These are phyloP conservation scores for Diorhabda carinulata DNA, from an alignment of 1,140 invertebrate species.

Conservation along the genomic window DNA sequence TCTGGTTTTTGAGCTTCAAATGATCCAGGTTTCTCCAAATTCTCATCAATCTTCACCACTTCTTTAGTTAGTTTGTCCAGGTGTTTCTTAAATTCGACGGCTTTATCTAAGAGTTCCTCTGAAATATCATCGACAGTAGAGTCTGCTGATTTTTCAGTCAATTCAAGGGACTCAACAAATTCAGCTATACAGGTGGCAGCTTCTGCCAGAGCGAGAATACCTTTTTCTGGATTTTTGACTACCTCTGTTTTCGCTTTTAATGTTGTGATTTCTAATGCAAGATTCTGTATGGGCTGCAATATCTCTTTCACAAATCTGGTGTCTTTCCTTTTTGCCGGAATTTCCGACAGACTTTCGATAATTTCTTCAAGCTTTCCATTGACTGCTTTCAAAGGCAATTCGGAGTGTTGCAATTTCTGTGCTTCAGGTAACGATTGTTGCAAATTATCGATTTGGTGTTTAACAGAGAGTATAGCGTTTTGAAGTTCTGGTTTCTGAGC, in stretches of 20 bases:
- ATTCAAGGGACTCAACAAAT: background rate
- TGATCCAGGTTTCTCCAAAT: slow-evolving; percentile 19
- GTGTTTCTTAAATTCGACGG: background rate
- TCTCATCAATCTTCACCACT: slow-evolving; percentile 21
- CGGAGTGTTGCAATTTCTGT: background rate
- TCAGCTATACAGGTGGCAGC: background rate
- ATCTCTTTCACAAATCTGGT: background rate
- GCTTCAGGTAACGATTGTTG: slow-evolving; percentile 5
- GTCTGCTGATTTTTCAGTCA: background rate
- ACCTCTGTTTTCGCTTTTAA: background rate
- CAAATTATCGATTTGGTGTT: background rate
- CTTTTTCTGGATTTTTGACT: background rate
- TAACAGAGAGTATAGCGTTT: slow-evolving; percentile 8
- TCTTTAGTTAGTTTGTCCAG: slow-evolving; percentile 12
- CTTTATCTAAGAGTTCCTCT: background rate
- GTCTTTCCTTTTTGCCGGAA: background rate
- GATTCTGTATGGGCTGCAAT: background rate
- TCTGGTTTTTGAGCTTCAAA: slow-evolving; percentile 17
- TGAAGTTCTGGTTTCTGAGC: slow-evolving; percentile 18
- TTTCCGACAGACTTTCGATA: background rate
- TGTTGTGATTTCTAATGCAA: background rate
- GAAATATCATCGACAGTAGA: background rate
- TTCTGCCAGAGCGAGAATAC: background rate
- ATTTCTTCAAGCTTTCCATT: background rate
- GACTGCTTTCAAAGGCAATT: background rate